These are phyloP conservation scores for Nicator chloris DNA, from an alignment of 2,113 vertebrate species.

Conservation along the genomic window DNA sequence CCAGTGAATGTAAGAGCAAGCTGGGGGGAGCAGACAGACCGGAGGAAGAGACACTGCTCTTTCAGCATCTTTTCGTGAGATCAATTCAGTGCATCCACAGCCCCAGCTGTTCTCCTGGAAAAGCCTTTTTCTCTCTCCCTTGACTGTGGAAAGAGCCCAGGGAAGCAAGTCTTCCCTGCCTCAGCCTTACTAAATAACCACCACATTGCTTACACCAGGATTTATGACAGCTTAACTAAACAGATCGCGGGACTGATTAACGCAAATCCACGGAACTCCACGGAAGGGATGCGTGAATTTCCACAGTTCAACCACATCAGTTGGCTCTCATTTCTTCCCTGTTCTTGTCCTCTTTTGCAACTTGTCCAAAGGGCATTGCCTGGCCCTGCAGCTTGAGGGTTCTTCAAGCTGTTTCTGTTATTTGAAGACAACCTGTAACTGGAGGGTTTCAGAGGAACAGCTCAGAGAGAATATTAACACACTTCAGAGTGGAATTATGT, in stretches of 20 bases:
- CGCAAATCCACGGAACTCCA: background rate
- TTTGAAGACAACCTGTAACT: background rate
- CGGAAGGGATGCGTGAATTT: background rate
- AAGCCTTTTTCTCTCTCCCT: background rate
- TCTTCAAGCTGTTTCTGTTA: background rate
- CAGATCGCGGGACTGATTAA: background rate
- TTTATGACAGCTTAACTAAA: background rate
- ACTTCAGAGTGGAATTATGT: background rate
- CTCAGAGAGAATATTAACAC: background rate
- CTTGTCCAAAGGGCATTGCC: background rate
- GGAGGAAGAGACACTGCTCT: background rate
- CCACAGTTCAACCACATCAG: background rate
- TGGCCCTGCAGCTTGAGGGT: background rate
- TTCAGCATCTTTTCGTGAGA: background rate
- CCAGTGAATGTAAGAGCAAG: background rate
- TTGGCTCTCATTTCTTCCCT: background rate
- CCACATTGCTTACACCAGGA: background rate
- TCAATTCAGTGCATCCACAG: background rate
- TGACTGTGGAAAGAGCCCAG: background rate
- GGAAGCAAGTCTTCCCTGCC: background rate
- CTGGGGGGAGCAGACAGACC: background rate
- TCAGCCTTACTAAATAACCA: background rate
- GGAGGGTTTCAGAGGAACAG: background rate
- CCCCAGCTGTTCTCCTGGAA: background rate
- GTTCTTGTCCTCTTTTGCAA: background rate